Conservation (phyloP, 2,888 invertebrate species). For the Podabrus alpinus region DNA sequence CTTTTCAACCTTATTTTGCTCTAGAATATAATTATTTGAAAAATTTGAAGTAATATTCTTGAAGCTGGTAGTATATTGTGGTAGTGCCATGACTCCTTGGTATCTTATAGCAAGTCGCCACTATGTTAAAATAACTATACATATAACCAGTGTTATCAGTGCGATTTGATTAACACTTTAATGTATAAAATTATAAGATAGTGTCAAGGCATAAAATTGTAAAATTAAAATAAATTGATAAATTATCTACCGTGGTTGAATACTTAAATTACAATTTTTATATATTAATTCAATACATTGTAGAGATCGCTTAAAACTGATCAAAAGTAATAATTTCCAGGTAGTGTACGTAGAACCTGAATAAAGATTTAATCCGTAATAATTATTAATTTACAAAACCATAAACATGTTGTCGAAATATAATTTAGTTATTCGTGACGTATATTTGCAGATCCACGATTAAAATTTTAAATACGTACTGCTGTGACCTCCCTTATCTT, state of each 20-base stretch:
- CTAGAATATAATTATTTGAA: too few species aligned
- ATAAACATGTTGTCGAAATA: neutral
- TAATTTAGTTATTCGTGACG: neutral
- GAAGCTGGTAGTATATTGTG: too few species aligned
- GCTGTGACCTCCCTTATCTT: too few species aligned
- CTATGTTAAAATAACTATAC: neutral
- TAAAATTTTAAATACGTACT: too few species aligned
- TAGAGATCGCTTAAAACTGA: neutral
- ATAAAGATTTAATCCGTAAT: neutral
- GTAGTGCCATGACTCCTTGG: too few species aligned
- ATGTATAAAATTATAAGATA: neutral
- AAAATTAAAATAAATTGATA: neutral
- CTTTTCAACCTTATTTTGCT: too few species aligned
- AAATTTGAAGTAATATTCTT: too few species aligned
- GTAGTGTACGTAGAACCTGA: neutral
- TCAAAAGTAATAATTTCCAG: neutral
- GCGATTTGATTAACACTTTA: neutral
- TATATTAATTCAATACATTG: neutral
- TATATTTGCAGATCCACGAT: too few species aligned
- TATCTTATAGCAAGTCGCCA: too few species aligned
- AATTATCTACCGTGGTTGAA: too few species aligned
- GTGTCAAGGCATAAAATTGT: neutral
- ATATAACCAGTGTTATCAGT: neutral
- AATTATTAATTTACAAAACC: neutral
- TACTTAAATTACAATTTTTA: neutral